Evolutionary conservation across 2,113 vertebrate genomes (phyloP).

Genomic region (Rhynchopsitta pachyrhyncha): DNA sequence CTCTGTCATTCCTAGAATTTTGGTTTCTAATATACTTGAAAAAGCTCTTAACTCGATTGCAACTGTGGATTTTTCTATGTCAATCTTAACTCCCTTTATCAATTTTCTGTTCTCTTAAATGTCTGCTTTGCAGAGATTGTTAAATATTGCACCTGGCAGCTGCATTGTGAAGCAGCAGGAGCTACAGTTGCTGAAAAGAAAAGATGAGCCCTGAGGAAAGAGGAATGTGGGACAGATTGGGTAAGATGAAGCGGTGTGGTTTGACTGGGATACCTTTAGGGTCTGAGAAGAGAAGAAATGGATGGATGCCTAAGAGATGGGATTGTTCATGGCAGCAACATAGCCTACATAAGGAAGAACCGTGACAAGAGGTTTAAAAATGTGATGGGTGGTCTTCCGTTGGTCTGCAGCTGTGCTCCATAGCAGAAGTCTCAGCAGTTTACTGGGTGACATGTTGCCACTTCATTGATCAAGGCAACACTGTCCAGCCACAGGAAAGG

Average conservation of each 20-base stretch:
- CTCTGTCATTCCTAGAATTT: neutral
- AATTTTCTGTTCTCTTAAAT: neutral
- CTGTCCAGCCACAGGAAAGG: neutral
- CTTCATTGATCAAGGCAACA: neutral
- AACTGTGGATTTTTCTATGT: neutral
- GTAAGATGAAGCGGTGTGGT: neutral
- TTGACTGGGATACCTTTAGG: neutral
- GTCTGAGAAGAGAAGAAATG: neutral
- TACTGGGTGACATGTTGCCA: neutral
- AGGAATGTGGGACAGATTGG: conserved; percentile 38
- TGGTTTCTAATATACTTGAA: neutral
- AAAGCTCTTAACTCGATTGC: neutral
- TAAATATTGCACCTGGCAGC: neutral
- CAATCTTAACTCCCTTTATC: neutral
- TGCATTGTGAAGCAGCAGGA: neutral
- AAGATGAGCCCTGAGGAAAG: neutral
- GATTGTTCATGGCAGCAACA: conserved; percentile 51
- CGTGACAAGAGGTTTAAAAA: neutral
- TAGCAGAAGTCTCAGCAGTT: neutral
- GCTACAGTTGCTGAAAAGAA: neutral
- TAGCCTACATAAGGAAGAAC: neutral
- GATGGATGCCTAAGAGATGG: conserved; percentile 5
- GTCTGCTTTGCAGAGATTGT: neutral
- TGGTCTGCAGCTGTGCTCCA: conserved; percentile 27
- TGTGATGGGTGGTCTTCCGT: neutral